These are phyloP conservation scores for Chironomus striatipennis DNA, from an alignment of 1,140 invertebrate genomes.

Conservation along the genomic window DNA sequence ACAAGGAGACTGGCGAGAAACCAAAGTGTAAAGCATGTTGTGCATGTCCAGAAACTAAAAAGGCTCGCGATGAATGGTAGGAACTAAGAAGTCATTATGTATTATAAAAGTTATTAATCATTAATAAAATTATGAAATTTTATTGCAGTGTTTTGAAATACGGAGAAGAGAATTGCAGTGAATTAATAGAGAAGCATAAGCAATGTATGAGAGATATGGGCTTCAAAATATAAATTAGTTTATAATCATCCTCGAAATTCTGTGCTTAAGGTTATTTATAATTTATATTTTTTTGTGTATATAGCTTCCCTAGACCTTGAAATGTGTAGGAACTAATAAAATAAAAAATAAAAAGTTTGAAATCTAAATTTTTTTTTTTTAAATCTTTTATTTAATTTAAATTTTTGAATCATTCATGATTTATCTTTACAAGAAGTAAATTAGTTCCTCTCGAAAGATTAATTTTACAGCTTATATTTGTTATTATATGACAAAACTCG, in stretches of 20 bases:
- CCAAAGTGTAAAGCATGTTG: conserved; percentile 90
- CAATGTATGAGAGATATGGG: conserved; percentile 91
- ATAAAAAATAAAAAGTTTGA: neutral
- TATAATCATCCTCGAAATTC: neutral
- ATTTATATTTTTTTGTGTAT: neutral
- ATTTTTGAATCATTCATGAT: neutral
- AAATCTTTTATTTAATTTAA: neutral
- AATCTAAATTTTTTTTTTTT: neutral
- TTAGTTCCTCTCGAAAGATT: too few species aligned
- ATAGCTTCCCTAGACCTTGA: too few species aligned
- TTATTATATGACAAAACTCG: conserved; percentile 6
- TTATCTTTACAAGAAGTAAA: neutral
- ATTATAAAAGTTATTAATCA: conserved; percentile 24
- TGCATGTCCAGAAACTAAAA: conserved; percentile 95
- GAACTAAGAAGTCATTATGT: conserved; percentile 28
- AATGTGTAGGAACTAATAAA: neutral
- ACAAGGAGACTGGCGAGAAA: conserved; percentile 38
- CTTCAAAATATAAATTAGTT: conserved; percentile 80
- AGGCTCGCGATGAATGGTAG: conserved; percentile 83
- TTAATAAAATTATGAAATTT: conserved; percentile 32
- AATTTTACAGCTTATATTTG: neutral
- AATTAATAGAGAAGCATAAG: conserved; percentile 92
- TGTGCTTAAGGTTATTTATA: neutral
- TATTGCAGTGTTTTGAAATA: conserved; percentile 81
- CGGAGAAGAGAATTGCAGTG: conserved; percentile 85